A percentile compares a stretch with the other conserved stretches of the same genome.
These are phyloP conservation scores for Mirza zaza DNA, from an alignment of 2,113 vertebrate genomes.

Conservation along the genomic window DNA sequence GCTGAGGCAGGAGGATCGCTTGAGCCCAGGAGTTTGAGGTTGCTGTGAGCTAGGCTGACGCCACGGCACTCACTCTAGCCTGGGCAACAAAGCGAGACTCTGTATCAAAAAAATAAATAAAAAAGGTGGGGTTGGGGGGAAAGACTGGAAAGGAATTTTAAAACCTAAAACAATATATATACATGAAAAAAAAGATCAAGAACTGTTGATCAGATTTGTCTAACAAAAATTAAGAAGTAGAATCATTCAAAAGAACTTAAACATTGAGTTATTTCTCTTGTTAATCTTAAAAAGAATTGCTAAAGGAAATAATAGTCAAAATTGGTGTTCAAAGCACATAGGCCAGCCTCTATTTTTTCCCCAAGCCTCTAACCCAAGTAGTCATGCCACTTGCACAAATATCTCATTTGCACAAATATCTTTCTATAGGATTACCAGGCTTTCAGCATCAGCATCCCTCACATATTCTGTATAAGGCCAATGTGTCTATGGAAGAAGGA, in stretches of 20 bases:
- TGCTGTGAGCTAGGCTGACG: no score
- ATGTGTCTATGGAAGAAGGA: neutral
- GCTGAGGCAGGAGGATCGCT: no score
- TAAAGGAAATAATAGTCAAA: neutral
- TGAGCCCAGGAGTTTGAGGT: no score
- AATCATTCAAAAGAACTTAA: neutral
- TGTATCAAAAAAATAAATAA: neutral
- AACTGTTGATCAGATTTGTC: neutral
- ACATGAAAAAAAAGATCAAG: neutral
- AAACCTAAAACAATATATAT: neutral
- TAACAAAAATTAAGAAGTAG: neutral
- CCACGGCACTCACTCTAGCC: no score
- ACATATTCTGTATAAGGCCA: neutral
- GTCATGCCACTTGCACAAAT: neutral
- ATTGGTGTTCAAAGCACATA: neutral
- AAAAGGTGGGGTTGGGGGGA: neutral
- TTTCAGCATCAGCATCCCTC: neutral
- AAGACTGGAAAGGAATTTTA: neutral
- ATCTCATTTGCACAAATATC: neutral
- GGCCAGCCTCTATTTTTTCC: neutral
- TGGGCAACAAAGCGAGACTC: no score
- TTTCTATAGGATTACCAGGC: neutral
- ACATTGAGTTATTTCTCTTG: neutral
- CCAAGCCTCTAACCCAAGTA: neutral
- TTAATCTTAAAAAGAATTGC: constrained; percentile 4